These are phyloP conservation scores for Brachycybe producta DNA, from an alignment of 2,888 invertebrate species.

Conservation along the genomic window DNA sequence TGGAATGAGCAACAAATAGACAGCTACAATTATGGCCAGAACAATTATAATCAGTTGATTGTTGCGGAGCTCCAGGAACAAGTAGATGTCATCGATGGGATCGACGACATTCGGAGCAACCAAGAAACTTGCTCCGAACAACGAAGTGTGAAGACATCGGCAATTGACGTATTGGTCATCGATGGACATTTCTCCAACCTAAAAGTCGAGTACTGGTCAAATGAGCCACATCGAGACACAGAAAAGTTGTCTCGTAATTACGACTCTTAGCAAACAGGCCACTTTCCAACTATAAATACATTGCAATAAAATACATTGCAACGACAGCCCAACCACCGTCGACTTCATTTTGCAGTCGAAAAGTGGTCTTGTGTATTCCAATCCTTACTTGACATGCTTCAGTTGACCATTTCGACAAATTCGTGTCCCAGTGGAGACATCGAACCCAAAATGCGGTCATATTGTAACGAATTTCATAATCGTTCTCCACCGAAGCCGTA, in stretches of 20 bases:
- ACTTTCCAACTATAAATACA: too few relatives aligned
- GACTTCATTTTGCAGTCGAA: too few relatives aligned
- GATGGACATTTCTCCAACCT: conserved; percentile 3
- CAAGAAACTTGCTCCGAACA: conserved; percentile 22
- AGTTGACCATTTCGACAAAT: background rate
- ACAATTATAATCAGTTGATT: conserved; percentile 22
- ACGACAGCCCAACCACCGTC: too few relatives aligned
- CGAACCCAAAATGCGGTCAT: background rate
- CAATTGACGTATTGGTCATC: conserved; percentile 5
- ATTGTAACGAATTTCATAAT: background rate
- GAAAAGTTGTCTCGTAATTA: background rate
- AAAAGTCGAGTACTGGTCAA: background rate
- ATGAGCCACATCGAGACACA: background rate
- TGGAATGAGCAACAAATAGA: conserved; percentile 20
- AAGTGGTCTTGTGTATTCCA: background rate
- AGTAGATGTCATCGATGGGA: conserved; percentile 20
- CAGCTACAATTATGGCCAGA: conserved; percentile 17
- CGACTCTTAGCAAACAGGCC: too few relatives aligned
- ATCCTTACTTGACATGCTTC: background rate
- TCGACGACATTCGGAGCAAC: conserved; percentile 20
- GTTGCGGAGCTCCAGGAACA: conserved; percentile 21
- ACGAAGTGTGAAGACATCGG: conserved; percentile 22
- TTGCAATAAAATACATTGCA: background rate
- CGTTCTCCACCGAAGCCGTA: background rate
- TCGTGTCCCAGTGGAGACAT: conserved; percentile 3